Conservation (phyloP, 2,113 vertebrate genomes). For the Bufo bufo region DNA sequence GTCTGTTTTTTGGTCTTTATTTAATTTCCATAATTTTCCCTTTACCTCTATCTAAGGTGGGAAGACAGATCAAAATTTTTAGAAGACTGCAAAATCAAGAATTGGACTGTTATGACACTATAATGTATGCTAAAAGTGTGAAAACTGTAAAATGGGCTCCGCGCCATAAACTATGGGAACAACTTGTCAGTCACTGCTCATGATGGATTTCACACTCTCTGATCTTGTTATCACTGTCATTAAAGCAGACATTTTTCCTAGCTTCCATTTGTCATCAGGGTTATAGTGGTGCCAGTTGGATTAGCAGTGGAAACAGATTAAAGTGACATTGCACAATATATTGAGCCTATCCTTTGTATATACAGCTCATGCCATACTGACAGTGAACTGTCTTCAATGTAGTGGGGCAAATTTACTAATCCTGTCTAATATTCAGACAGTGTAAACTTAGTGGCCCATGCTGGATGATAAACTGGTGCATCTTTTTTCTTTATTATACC, state of each 20-base stretch:
- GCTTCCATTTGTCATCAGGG: slow-evolving; percentile 30
- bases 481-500: too few relatives aligned
- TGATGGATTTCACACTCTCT: slow-evolving; percentile 22
- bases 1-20: background rate
- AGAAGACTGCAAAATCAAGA: background rate
- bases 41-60: background rate
- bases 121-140: background rate
- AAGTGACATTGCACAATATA: background rate
- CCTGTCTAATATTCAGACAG: too few relatives aligned
- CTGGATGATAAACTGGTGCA: too few relatives aligned
- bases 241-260: slow-evolving; percentile 21
- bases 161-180: background rate
- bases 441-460: too few relatives aligned
- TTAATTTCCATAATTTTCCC: background rate
- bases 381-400: background rate
- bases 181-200: slow-evolving; percentile 9
- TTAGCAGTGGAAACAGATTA: background rate
- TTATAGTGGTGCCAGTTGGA: slow-evolving; percentile 26
- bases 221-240: slow-evolving; percentile 25
- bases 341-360: background rate
- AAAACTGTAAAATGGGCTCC: background rate
- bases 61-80: background rate
- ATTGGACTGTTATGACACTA: too few relatives aligned
- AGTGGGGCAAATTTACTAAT: too few relatives aligned
- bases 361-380: background rate